phyloP scores from a whole-genome alignment of 1,140 invertebrate species.

The Macrocentrus cingulum region DNA sequence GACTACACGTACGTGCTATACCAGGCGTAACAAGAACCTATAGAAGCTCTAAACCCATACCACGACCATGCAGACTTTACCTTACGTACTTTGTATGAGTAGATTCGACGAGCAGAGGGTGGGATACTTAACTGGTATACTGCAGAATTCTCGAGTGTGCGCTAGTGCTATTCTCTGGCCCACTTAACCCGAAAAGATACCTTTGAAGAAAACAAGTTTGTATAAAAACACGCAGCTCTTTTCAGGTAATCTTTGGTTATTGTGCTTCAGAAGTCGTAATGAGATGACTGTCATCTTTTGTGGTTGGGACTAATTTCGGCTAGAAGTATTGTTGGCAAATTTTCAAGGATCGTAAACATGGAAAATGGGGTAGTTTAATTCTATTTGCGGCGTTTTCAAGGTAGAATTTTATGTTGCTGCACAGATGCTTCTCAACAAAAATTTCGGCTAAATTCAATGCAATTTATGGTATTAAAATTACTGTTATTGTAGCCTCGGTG shows the following conservation, averaged over 20 bases:
- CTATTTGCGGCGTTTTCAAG: no score
- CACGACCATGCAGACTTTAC: slow-evolving; percentile 42
- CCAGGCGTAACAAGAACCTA: slow-evolving; percentile 28
- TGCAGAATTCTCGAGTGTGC: slow-evolving; percentile 5
- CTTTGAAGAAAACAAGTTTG: not conserved
- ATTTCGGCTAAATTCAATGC: no score
- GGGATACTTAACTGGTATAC: slow-evolving; percentile 14
- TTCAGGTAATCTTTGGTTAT: not conserved
- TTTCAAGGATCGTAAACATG: no score
- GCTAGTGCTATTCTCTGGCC: not conserved
- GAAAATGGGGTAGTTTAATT: no score
- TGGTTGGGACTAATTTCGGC: no score
- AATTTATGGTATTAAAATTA: no score
- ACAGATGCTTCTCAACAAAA: no score
- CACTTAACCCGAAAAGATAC: not conserved
- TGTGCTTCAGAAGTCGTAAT: not conserved
- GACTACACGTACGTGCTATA: slow-evolving; percentile 32
- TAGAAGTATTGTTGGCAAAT: no score
- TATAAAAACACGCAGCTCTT: not conserved
- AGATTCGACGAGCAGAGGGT: slow-evolving; percentile 16
- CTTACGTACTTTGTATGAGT: slow-evolving; percentile 41
- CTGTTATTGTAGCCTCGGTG: no score
- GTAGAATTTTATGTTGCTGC: no score
- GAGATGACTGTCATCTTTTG: no score
- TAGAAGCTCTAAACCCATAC: slow-evolving; percentile 47